phyloP scores from a whole-genome alignment of 2,113 vertebrate species.

The Menura novaehollandiae region DNA sequence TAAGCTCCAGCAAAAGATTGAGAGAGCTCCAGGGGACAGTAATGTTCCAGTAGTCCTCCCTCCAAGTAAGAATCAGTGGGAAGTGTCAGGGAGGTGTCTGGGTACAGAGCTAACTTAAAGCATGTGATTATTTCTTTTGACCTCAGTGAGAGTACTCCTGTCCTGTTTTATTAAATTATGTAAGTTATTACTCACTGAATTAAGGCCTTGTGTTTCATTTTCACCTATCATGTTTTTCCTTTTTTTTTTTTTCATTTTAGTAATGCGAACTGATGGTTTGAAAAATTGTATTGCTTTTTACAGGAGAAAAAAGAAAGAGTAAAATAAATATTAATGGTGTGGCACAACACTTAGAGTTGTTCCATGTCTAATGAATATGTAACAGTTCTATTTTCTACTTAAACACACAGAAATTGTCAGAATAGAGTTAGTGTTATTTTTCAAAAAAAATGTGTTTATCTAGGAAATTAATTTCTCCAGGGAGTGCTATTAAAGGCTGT shows the following conservation, averaged over 20 bases:
- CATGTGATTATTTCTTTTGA: neutral
- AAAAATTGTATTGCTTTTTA: slow-evolving; percentile 3
- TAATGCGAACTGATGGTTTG: neutral
- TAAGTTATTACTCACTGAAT: neutral
- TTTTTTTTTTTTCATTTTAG: neutral
- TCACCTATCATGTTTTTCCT: neutral
- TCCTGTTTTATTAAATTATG: neutral
- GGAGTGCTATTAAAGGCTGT: neutral
- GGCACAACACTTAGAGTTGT: neutral
- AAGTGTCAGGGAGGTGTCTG: rapidly evolving
- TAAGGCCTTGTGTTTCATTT: neutral
- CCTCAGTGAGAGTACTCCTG: neutral
- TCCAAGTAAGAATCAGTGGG: neutral
- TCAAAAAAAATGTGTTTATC: neutral
- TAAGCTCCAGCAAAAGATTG: neutral
- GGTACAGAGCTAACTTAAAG: neutral
- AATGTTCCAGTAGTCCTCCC: neutral
- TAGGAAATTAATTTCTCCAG: neutral
- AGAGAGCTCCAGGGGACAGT: neutral
- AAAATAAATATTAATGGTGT: slow-evolving; percentile 30
- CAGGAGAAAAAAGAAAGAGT: neutral
- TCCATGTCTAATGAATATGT: slow-evolving; percentile 10
- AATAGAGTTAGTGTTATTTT: neutral
- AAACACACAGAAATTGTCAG: neutral
- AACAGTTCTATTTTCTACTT: slow-evolving; percentile 8